Evolutionary conservation across 2,797 vertebrate species (phyloP).

Genomic region (Phrynocephalus forsythii): DNA sequence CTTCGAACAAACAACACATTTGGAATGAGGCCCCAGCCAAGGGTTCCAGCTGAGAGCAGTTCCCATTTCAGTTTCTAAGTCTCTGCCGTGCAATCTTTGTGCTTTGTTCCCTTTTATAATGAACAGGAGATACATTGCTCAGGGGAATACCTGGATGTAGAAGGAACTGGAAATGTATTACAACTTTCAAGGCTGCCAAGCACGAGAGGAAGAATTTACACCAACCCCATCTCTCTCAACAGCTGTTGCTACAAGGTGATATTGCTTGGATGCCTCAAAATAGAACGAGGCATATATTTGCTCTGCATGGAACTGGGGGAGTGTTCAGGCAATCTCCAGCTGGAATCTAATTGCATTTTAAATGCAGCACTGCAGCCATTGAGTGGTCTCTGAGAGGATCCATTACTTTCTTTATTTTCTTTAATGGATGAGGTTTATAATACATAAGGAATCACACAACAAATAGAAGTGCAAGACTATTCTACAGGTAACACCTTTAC

Average conservation of each 20-base stretch:
- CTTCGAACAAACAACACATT: constrained; percentile 59
- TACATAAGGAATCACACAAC: constrained; percentile 58
- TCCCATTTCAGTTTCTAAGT: constrained; percentile 60
- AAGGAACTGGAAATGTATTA: constrained; percentile 75
- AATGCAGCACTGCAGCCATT: constrained; percentile 59
- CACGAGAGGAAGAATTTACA: constrained; percentile 70
- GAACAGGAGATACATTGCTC: constrained; percentile 66
- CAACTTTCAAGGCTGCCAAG: constrained; percentile 67
- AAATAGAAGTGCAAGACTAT: neutral
- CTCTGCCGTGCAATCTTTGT: constrained; percentile 61
- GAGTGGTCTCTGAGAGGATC: constrained; percentile 42
- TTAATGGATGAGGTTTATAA: constrained; percentile 59
- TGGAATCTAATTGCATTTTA: constrained; percentile 79
- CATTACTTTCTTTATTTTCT: constrained; percentile 50
- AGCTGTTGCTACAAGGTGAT: constrained; percentile 80
- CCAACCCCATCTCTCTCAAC: constrained; percentile 67
- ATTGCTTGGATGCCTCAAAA: constrained; percentile 72
- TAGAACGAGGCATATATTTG: constrained; percentile 72
- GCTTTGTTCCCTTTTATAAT: constrained; percentile 50
- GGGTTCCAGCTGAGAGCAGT: constrained; percentile 66
- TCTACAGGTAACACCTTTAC: too few species aligned
- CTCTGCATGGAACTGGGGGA: constrained; percentile 64
- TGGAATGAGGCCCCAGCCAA: constrained; percentile 64
- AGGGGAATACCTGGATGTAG: constrained; percentile 79
- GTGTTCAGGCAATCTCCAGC: constrained; percentile 72